phyloP scores from a whole-genome alignment of 1,140 invertebrate genomes.

The Lanistes nyassanus region DNA sequence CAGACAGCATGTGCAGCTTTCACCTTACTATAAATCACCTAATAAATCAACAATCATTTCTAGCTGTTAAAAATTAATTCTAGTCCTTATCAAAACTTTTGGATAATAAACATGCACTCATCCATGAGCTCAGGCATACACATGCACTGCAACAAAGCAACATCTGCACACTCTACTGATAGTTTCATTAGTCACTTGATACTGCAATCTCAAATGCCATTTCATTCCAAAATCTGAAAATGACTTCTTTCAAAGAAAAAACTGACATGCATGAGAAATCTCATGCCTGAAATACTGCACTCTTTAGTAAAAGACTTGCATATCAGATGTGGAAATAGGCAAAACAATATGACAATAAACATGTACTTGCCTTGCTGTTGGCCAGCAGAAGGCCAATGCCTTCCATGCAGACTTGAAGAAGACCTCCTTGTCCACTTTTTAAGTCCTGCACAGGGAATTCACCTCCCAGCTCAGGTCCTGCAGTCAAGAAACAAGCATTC shows the following conservation, averaged over 20 bases:
- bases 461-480: constrained; percentile 85
- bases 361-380: constrained; percentile 91
- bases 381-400: constrained; percentile 98
- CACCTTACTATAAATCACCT: too few species aligned
- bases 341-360: constrained; percentile 6
- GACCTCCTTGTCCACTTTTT: constrained; percentile 93
- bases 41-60: too few species aligned
- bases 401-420: constrained; percentile 99
- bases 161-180: not conserved
- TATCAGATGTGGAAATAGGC: constrained; percentile 1
- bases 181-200: too few species aligned
- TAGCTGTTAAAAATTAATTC: not conserved
- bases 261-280: not conserved
- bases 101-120: not conserved
- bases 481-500: not conserved
- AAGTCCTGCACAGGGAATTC: constrained; percentile 99
- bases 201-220: too few species aligned
- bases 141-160: not conserved
- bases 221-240: too few species aligned
- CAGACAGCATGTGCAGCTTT: too few species aligned
- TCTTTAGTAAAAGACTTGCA: not conserved
- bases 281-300: not conserved
- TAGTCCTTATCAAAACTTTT: not conserved
- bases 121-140: not conserved
- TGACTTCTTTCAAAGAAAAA: not conserved